phyloP scores from a whole-genome alignment of 2,113 vertebrate species.

The Pseudopipra pipra region DNA sequence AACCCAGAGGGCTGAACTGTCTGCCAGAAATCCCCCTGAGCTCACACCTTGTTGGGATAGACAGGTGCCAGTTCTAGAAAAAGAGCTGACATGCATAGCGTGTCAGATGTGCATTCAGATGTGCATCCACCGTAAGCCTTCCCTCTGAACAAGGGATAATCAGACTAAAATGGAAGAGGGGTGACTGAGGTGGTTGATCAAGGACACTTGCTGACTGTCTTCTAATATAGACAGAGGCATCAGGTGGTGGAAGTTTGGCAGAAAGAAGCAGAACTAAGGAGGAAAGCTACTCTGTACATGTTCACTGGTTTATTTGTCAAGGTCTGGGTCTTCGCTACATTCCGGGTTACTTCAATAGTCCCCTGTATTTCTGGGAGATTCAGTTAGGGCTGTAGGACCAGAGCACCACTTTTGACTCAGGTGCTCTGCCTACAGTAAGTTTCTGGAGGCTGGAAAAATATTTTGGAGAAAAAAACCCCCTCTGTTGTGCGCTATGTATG shows the following conservation, averaged over 20 bases:
- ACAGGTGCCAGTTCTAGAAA: not conserved
- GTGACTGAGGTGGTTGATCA: not conserved
- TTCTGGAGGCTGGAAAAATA: not conserved
- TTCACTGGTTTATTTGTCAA: not conserved
- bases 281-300: not conserved
- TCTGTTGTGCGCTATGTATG: not conserved
- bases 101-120: not conserved
- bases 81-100: not conserved
- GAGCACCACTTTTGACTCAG: accelerated
- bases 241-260: not conserved
- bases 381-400: not conserved
- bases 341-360: not conserved
- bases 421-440: not conserved
- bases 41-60: not conserved
- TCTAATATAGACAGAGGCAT: not conserved
- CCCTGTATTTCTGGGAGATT: not conserved
- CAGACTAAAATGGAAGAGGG: not conserved
- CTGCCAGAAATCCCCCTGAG: not conserved
- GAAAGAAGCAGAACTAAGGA: not conserved
- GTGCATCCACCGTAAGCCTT: accelerated
- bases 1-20: not conserved
- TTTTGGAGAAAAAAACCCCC: not conserved
- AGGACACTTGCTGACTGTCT: not conserved
- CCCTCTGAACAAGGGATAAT: not conserved
- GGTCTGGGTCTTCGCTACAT: not conserved